Conservation (phyloP, 2,797 vertebrate species). For the Sorex maritimensis region DNA sequence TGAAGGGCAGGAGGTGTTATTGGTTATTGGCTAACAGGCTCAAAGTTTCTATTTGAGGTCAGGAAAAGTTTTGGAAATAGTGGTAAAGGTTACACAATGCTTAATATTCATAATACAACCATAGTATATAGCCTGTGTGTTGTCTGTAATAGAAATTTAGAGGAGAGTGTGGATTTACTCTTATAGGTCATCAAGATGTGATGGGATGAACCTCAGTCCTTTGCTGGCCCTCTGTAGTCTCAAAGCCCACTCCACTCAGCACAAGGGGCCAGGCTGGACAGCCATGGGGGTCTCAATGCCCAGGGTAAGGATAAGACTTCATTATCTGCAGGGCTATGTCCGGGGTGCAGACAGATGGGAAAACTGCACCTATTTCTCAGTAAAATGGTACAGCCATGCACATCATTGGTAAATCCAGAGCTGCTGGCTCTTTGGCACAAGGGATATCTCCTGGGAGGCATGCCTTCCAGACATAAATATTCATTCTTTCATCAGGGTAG, state of each 20-base stretch:
- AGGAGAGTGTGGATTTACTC: neutral
- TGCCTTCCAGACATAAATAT: neutral
- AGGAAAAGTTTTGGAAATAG: neutral
- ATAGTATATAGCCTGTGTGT: neutral
- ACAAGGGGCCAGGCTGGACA: too few species aligned
- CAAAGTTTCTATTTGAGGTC: neutral
- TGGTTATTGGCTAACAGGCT: neutral
- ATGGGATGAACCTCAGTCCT: neutral
- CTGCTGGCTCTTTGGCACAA: neutral
- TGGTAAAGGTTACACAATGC: neutral
- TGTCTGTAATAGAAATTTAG: neutral
- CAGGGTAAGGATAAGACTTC: neutral
- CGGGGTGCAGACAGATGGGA: neutral
- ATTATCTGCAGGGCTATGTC: neutral
- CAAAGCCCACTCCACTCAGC: neutral
- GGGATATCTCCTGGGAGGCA: neutral
- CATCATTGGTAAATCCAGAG: neutral
- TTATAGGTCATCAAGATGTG: neutral
- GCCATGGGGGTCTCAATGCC: rapidly evolving
- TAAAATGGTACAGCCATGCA: neutral
- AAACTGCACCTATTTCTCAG: neutral
- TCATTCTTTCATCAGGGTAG: neutral
- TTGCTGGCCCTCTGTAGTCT: neutral
- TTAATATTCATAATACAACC: neutral
- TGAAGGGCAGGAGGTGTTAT: neutral